Percentiles rank a stretch among this genome's conserved stretches.
Conservation (phyloP, 2,888 invertebrate genomes). For the Phengaris alcon region DNA sequence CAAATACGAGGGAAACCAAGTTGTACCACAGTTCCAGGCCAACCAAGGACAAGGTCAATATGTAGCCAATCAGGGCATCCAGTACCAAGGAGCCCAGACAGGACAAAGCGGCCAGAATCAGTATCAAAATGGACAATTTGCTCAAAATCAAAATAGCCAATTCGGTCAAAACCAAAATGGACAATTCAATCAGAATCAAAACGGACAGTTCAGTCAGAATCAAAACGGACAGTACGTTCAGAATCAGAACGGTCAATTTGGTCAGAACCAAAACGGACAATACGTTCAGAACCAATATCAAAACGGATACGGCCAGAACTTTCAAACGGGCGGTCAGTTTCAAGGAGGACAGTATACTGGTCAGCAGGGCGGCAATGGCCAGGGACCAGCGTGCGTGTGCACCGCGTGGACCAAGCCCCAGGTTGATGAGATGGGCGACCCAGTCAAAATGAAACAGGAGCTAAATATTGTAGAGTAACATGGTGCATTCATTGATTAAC, state of each 20-base stretch:
- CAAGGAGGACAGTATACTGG: conserved; percentile 31
- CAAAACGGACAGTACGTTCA: conserved; percentile 34
- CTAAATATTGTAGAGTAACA: conserved; percentile 1
- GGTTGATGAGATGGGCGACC: background rate
- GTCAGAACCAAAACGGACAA: conserved; percentile 35
- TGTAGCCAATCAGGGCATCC: conserved; percentile 2
- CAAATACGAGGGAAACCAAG: background rate
- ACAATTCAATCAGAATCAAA: conserved; percentile 41
- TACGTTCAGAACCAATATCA: conserved; percentile 31
- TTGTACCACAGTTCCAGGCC: background rate
- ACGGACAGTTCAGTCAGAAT: conserved; percentile 35
- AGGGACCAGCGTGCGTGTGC: conserved; percentile 66
- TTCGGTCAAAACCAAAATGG: conserved; percentile 28
- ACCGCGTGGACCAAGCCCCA: conserved; percentile 66
- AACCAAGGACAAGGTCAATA: conserved; percentile 15
- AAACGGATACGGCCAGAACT: conserved; percentile 8
- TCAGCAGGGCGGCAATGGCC: conserved; percentile 42
- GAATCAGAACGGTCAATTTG: conserved; percentile 35
- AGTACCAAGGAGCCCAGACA: background rate
- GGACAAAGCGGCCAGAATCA: background rate
- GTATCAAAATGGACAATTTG: conserved; percentile 30
- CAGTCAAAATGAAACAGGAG: conserved; percentile 45
- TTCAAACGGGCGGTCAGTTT: conserved; percentile 20
- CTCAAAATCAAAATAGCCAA: conserved; percentile 26
- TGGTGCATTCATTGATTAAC: background rate